Percentiles rank a stretch among this genome's conserved stretches.
These are phyloP conservation scores for Drosophila erecta DNA, from an alignment of 1,140 invertebrate species.

Conservation along the genomic window DNA sequence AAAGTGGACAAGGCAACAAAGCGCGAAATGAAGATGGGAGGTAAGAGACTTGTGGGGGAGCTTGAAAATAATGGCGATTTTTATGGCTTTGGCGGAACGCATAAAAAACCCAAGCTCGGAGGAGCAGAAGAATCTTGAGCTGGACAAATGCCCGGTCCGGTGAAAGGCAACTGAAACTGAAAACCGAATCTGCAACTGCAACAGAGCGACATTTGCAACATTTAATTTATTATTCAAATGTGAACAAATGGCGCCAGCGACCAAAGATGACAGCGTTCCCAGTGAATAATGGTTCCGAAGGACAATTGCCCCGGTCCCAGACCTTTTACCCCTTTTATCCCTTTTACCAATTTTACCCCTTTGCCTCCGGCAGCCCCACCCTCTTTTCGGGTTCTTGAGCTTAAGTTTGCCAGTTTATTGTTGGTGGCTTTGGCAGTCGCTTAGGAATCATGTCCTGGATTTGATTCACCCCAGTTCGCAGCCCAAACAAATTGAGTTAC, in stretches of 20 bases:
- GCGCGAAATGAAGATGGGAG: slow-evolving; percentile 48
- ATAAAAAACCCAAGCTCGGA: slow-evolving; percentile 55
- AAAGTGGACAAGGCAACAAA: slow-evolving; percentile 52
- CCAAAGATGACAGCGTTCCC: slow-evolving; percentile 72
- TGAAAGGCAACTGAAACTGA: slow-evolving; percentile 57
- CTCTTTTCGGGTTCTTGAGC: slow-evolving; percentile 25
- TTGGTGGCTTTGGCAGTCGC: slow-evolving; percentile 26
- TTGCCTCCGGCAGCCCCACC: background rate
- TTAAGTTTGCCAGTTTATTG: slow-evolving; percentile 32
- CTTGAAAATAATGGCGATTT: slow-evolving; percentile 67
- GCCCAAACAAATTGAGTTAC: slow-evolving; percentile 74
- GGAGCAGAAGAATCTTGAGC: slow-evolving; percentile 23
- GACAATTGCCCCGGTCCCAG: slow-evolving; percentile 55
- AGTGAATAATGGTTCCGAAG: slow-evolving; percentile 67
- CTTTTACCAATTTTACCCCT: no score
- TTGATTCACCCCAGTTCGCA: slow-evolving; percentile 49
- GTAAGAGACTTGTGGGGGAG: slow-evolving; percentile 30
- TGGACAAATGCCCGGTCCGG: slow-evolving; percentile 45
- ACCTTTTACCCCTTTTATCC: background rate
- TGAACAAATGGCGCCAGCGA: slow-evolving; percentile 74
- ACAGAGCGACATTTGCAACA: slow-evolving; percentile 72
- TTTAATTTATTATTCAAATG: slow-evolving; percentile 83
- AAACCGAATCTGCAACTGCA: slow-evolving; percentile 44
- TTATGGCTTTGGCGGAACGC: slow-evolving; percentile 73
- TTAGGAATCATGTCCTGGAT: slow-evolving; percentile 50